phyloP scores from a whole-genome alignment of 2,113 vertebrate species.

The Talpa occidentalis region DNA sequence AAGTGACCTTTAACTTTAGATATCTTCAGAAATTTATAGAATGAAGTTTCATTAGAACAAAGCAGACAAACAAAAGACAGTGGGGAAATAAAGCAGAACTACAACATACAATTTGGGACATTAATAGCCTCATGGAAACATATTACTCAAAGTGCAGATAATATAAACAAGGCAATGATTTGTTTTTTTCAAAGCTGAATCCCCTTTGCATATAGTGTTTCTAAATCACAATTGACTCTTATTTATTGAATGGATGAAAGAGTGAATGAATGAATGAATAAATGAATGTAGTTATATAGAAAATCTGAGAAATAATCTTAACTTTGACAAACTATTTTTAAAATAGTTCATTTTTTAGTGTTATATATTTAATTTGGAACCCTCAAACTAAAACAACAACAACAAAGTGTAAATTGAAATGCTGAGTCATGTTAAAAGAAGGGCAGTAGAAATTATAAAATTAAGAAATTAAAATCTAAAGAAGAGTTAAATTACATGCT shows the following conservation, averaged over 20 bases:
- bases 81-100: not conserved
- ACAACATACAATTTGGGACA: not conserved
- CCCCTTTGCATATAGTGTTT: not conserved
- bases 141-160: not conserved
- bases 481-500: not conserved
- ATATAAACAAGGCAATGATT: not conserved
- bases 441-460: not conserved
- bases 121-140: not conserved
- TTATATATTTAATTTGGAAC: not conserved
- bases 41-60: not conserved
- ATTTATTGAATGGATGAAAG: not conserved
- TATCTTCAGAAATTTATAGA: not conserved
- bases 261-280: not conserved
- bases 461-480: not conserved
- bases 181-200: not conserved
- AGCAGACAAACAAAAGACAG: not conserved
- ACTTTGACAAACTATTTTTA: not conserved
- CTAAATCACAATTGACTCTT: not conserved
- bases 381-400: not conserved
- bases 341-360: not conserved
- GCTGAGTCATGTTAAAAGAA: not conserved
- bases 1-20: conserved; percentile 42
- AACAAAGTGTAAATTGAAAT: not conserved
- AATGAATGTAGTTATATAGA: not conserved
- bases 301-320: not conserved